These are phyloP conservation scores for Babylonia areolata DNA, from an alignment of 1,140 invertebrate species.

Conservation along the genomic window DNA sequence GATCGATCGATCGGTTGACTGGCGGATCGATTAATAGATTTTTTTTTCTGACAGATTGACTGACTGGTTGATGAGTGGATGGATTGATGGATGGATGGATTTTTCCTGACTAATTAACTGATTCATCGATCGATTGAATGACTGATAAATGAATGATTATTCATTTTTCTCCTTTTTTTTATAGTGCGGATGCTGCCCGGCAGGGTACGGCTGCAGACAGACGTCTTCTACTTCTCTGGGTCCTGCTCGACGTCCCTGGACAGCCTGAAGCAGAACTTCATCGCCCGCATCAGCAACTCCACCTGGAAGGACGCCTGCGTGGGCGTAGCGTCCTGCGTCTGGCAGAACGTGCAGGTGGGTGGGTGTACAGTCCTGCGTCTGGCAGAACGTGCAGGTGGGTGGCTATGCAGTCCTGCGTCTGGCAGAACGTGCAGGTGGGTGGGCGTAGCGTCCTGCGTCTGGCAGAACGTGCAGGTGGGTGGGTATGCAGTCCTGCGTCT, in stretches of 20 bases:
- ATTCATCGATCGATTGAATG: too few relatives aligned
- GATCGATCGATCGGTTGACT: too few relatives aligned
- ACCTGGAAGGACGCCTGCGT: constrained; percentile 19
- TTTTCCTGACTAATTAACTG: too few relatives aligned
- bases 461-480: too few relatives aligned
- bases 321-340: not conserved
- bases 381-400: too few relatives aligned
- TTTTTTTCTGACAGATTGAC: too few relatives aligned
- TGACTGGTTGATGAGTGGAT: too few relatives aligned
- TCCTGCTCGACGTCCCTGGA: not conserved
- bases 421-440: not conserved
- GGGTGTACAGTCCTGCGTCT: too few relatives aligned
- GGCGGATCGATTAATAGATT: too few relatives aligned
- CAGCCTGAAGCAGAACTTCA: not conserved
- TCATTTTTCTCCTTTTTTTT: not conserved
- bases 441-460: not conserved
- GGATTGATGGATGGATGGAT: too few relatives aligned
- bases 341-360: not conserved
- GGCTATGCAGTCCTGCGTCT: not conserved
- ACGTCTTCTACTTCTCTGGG: constrained; percentile 18
- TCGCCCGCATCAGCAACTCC: constrained; percentile 13
- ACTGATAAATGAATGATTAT: not conserved
- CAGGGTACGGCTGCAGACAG: not conserved
- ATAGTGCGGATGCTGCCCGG: not conserved
- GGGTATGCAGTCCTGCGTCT: too few relatives aligned